Conservation (phyloP, 2,888 invertebrate genomes). For the Ophion costatus region DNA sequence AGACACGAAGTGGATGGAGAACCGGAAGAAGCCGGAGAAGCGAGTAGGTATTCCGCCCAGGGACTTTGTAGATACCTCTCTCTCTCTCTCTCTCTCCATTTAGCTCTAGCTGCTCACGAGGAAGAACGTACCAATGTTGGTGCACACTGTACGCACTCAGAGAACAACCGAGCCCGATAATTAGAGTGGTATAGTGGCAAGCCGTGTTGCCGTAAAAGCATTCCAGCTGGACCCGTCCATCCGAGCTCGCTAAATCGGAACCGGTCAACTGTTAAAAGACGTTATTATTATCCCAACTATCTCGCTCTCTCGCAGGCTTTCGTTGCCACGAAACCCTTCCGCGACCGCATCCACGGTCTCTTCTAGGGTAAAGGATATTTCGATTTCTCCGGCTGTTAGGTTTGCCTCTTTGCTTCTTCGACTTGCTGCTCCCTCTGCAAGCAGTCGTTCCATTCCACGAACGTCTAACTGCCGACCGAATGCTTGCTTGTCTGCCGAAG, state of each 20-base stretch:
- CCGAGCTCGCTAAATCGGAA: constrained; percentile 69
- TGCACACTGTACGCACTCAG: constrained; percentile 40
- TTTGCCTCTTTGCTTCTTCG: constrained; percentile 24
- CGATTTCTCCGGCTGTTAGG: constrained; percentile 21
- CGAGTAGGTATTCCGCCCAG: constrained; percentile 4
- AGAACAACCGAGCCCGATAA: constrained; percentile 68
- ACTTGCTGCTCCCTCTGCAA: neutral
- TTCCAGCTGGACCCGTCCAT: constrained; percentile 67
- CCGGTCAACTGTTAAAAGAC: constrained; percentile 68
- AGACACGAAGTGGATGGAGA: constrained; percentile 27
- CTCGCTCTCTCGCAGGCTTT: constrained; percentile 8
- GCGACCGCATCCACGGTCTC: neutral
- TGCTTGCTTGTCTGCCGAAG: constrained; percentile 8
- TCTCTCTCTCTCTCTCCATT: neutral
- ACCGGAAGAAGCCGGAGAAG: constrained; percentile 39
- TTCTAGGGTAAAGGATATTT: constrained; percentile 16
- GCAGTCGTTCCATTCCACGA: neutral
- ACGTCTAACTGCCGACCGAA: neutral
- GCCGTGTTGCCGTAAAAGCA: constrained; percentile 77
- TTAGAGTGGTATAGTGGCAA: constrained; percentile 77
- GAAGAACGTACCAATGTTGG: constrained; percentile 30
- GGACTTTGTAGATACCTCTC: constrained; percentile 12
- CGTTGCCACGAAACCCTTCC: constrained; percentile 18
- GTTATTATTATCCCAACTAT: constrained; percentile 60
- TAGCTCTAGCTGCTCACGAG: neutral